Evolutionary conservation across 2,113 vertebrate genomes (phyloP), one percentile per base, ranked within the genome.

Genomic region (Budorcas taxicolor): DNA sequence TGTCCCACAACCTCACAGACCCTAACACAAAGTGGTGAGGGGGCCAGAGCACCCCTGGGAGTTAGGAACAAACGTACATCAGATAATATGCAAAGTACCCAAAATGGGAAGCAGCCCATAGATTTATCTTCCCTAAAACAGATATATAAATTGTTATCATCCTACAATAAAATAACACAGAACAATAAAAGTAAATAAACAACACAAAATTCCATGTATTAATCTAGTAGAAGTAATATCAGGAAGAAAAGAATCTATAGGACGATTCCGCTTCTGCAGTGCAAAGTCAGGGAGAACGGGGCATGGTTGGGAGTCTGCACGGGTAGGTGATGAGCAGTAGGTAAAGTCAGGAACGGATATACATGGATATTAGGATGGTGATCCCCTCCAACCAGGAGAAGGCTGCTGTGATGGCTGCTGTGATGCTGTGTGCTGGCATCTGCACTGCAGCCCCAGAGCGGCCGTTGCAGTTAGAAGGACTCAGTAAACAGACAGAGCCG

Each of bases 31-130:
- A 1, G 11, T 23, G 36, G 17, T 13, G 1, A 74, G 0, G 29
- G 29, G 1, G 6, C 23, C 12, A n/a, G 14, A 36, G 13, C 40
- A 14, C 3, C 5, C 0, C 23, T 23, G 15, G 10, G 52, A 60
- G 17, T 25, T 9, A 8, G 1, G 27, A 8, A 17, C 16, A 71
- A 52, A 53, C n/a, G 1, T 19, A 23, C 3, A 9, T 29, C 13
- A 91, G 27, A n/a, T 52, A 31, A 47, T 7, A 82, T 17, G n/a
- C 52, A 58, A 36, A 83, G 43, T 29, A 62, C 5, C n/a, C 60
- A 36, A 3, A 19, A 52, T 50, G 7, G 33, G 58, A 87, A 94
- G 27, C 10, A 52, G 25, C 4, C 45, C 8, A 3, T 31, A 12
- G 6, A 40, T 50, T 25, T n/a, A 29, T 16, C 40, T 60, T 52